Evolutionary conservation across 2,797 vertebrate genomes (phyloP).

Genomic region (Ibycter americanus): DNA sequence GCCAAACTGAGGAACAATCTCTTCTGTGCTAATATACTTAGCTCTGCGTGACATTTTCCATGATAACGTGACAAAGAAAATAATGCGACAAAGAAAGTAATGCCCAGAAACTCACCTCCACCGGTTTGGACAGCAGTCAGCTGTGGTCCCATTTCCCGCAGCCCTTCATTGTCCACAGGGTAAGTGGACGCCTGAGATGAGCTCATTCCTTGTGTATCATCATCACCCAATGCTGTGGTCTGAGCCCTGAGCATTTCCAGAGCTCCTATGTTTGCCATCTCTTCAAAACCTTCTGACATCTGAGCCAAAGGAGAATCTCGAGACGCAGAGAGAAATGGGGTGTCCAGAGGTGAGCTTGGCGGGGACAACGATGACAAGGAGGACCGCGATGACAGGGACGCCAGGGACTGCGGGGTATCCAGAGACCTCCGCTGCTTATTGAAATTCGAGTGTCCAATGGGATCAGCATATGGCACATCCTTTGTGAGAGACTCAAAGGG

Average conservation of each 20-base stretch:
- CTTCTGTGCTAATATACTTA: not conserved
- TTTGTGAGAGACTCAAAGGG: constrained; percentile 82
- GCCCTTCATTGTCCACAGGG: constrained; percentile 81
- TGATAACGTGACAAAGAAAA: not conserved
- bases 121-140: constrained; percentile 49
- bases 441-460: constrained; percentile 73
- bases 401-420: constrained; percentile 93
- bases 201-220: constrained; percentile 70
- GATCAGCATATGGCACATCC: constrained; percentile 74
- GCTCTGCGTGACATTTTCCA: not conserved
- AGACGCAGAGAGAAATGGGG: constrained; percentile 87
- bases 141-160: constrained; percentile 79
- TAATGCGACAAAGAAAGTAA: not conserved
- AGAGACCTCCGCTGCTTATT: constrained; percentile 86
- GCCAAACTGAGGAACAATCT: not conserved
- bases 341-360: constrained; percentile 96
- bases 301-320: constrained; percentile 91
- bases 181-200: constrained; percentile 58
- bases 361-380: constrained; percentile 96
- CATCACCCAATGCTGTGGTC: constrained; percentile 72
- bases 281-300: constrained; percentile 92
- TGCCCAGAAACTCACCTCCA: constrained; percentile 61
- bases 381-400: constrained; percentile 94
- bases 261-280: constrained; percentile 85
- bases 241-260: constrained; percentile 86